phyloP scores from a whole-genome alignment of 2,888 invertebrate genomes.

The Eretmocerus hayati region DNA sequence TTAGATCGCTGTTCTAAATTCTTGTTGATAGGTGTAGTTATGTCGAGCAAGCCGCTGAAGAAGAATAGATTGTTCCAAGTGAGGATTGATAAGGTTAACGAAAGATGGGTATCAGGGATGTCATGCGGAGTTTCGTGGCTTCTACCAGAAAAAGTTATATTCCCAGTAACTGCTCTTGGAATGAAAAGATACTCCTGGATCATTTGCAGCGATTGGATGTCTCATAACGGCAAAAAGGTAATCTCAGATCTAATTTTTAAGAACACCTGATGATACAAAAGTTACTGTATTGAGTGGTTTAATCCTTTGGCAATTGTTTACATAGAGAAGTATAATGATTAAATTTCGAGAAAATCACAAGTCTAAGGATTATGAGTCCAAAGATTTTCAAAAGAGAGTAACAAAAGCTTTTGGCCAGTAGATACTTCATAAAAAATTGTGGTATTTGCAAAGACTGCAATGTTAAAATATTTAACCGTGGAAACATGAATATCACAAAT shows the following conservation, averaged over 20 bases:
- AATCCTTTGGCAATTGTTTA: not conserved
- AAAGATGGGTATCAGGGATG: slow-evolving; percentile 72
- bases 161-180: slow-evolving; percentile 66
- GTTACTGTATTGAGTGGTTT: no score
- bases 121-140: slow-evolving; percentile 71
- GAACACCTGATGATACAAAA: no score
- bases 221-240: slow-evolving; percentile 73
- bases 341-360: no score
- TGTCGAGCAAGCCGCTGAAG: slow-evolving; percentile 43
- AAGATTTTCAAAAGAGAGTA: no score
- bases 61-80: slow-evolving; percentile 46
- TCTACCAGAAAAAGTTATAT: slow-evolving; percentile 60
- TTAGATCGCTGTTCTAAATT: not conserved
- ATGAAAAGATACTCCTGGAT: slow-evolving; percentile 77
- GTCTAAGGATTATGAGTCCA: not conserved
- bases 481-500: no score
- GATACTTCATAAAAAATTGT: no score
- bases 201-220: slow-evolving; percentile 73
- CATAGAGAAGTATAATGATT: no score
- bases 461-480: no score
- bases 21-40: slow-evolving; percentile 49
- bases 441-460: no score
- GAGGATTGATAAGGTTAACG: slow-evolving; percentile 64
- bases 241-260: no score
- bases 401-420: no score